phyloP scores from a whole-genome alignment of 2,113 vertebrate genomes.

The Physeter macrocephalus region DNA sequence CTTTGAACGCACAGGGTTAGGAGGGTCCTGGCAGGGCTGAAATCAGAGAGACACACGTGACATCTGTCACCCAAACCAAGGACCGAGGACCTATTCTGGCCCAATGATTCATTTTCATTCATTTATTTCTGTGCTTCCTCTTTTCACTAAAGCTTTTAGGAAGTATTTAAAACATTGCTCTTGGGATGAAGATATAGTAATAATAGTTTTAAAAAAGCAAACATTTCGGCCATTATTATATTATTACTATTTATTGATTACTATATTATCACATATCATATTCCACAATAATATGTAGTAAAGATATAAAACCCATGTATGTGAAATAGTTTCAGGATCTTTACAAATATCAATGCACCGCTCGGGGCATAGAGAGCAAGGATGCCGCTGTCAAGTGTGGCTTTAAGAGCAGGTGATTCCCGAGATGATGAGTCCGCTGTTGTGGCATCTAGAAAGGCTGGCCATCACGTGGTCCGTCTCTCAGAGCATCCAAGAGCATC shows the following conservation, averaged over 20 bases:
- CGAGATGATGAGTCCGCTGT: neutral
- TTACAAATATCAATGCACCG: neutral
- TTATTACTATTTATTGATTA: neutral
- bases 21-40: neutral
- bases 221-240: neutral
- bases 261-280: neutral
- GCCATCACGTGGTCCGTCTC: no score
- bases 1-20: neutral
- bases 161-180: neutral
- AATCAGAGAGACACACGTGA: neutral
- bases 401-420: neutral
- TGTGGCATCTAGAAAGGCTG: neutral
- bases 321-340: neutral
- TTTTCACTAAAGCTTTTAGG: neutral
- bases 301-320: neutral
- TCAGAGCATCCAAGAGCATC: accelerated
- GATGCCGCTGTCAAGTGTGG: accelerated
- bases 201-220: neutral
- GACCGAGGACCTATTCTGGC: neutral
- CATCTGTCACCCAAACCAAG: neutral
- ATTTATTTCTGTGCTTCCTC: neutral
- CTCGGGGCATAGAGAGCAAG: neutral
- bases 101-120: neutral
- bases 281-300: neutral
- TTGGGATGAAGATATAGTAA: neutral